A percentile compares a stretch with the other conserved stretches of the same genome.
Conservation (phyloP, 2,888 invertebrate species). For the Saturnia pavonia region DNA sequence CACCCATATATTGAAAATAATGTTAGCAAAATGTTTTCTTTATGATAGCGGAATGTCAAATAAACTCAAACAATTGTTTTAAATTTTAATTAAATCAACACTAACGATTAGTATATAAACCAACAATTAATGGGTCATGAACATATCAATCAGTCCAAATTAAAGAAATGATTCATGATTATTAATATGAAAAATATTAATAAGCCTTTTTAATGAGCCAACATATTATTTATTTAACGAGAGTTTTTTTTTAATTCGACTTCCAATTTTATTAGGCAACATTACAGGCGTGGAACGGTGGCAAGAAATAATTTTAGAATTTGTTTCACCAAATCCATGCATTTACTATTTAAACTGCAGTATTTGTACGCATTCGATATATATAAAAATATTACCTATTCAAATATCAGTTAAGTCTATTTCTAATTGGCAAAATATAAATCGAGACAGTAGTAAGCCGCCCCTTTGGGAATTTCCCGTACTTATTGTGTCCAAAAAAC, state of each 20-base stretch:
- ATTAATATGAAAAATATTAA: neutral
- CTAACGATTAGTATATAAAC: too few relatives aligned
- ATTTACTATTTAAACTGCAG: neutral
- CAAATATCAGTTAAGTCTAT: neutral
- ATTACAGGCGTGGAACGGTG: neutral
- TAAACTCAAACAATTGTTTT: too few relatives aligned
- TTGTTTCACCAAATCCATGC: neutral
- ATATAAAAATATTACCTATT: neutral
- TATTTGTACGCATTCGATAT: neutral
- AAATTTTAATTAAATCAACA: too few relatives aligned
- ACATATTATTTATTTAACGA: neutral
- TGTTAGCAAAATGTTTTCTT: too few relatives aligned
- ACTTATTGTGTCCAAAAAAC: conserved; percentile 46
- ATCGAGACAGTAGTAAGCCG: conserved; percentile 23
- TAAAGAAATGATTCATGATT: too few relatives aligned
- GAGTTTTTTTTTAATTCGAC: too few relatives aligned
- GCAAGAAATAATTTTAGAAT: neutral
- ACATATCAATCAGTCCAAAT: too few relatives aligned
- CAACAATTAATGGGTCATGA: too few relatives aligned
- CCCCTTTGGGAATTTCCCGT: conserved; percentile 51
- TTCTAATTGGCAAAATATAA: neutral
- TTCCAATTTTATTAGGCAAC: neutral
- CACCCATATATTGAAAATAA: too few relatives aligned
- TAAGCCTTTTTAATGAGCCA: too few relatives aligned
- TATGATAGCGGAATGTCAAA: too few relatives aligned